Base-by-base conservation (phyloP, 2,888 invertebrate genomes). In the Cosmia pyralina region DNA sequence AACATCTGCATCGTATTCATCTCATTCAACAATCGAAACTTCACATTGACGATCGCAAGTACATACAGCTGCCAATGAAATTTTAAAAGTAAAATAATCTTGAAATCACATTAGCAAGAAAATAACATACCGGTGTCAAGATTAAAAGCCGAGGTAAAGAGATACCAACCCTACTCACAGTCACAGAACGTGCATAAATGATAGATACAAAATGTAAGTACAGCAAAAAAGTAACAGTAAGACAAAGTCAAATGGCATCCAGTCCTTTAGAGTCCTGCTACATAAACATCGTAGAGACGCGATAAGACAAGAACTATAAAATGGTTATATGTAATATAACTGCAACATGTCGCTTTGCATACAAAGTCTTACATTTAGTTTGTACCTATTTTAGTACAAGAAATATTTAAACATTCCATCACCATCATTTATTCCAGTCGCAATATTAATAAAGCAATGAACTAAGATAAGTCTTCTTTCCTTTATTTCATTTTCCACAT, bases 91-190 rank as follows among this genome's bases (percentile, higher is more conserved):
- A 44, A 62, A 41, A 53, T 57, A 62, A 76, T 57, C 60, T 52
- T 15, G 1, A 76, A 64, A 53, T 46, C 41, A 34, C 60, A 53
- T 58, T 57, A 28, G 28, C 50, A 46, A n/a, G 17, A 64, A 48
- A 79, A 41, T 52, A 63, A 74, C 17, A 66, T 22, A 66, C 19
- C 34, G 1, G 41, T 52, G 41, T 73, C 62, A 69, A 79, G 67
- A 75, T 70, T 68, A 60, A 75, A 73, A 0, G 11, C 53, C 28
- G 11, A 67, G 50, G 38, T 68, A 69, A 60, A 19, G 50, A 75
- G n/a, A 79, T 68, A 67, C 28, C 15, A 83, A 70, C 75, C 57
- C 62, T 71, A 65, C 65, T 79, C 75, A 75, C 38, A 46, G 58
- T 59, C 52, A 19, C 59, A 78, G 19, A 62, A 72, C 58, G 53